Base-by-base conservation (phyloP, 2,888 invertebrate genomes). In the Pyrochroa serraticornis region DNA sequence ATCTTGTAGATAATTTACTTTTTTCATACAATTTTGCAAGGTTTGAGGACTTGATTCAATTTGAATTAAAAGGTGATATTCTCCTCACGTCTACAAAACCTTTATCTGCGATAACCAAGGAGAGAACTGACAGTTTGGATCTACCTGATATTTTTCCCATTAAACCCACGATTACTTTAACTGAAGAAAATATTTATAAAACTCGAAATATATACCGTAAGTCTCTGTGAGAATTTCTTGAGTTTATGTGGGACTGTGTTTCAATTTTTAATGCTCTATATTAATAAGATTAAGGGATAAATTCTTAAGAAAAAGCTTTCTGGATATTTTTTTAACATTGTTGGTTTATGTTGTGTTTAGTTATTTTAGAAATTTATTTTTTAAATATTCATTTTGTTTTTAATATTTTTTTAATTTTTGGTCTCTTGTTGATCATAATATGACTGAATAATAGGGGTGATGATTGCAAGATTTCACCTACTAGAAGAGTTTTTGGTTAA, bases 71-170 rank as follows among this genome's bases (percentile, higher is more conserved):
- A 30, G 86, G 86, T 6, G 87, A 92, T 63, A 83, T 87, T 12
- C 79, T 92, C 58, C 76, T 94, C 33, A 84, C 88, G 8, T 84
- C 89, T 12, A 80, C 81, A 38, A 82, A 82, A 48, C 85, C 88
- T 2, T 76, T 95, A 13, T 79, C 81, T 47, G 82, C 87, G 2
- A 49, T 77, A 41, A 70, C 69, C 37, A 75, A 81, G 72, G 82
- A 83, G 49, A 80, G 83, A 58, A 82, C 84, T 7, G 77, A 82
- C 12, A 79, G 81, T 58, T 73, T 82, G 33, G 75, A 83, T 47
- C 77, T 95, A 37, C 92, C 93, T 6, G 82, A 89, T 74, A 79
- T 96, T 60, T 83, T 84, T 76, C 95, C 96, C 1, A 78, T 95
- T 9, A 86, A 87, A 70, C 86, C 86, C 52, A 88, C 88, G 0